Evolutionary conservation across 2,797 vertebrate genomes (phyloP), one percentile per base, ranked within the genome.

Genomic region (Ctenosaura bakeri): DNA sequence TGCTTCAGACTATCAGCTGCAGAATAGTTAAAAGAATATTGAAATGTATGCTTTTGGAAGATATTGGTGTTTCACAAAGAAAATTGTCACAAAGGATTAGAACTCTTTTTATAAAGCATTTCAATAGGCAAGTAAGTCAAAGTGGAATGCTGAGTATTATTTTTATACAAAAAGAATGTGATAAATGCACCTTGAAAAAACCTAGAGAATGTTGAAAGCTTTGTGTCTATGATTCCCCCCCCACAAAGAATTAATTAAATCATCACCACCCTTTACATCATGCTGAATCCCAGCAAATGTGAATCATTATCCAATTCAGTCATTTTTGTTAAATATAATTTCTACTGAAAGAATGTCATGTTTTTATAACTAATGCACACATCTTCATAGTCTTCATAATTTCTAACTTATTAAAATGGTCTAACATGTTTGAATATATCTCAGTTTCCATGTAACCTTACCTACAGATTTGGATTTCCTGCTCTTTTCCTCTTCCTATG

Each of bases 1-100:
- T 85, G 59, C 7, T 92, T 80, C 1, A 89, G n/a, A 26, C 73
- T 71, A 74, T 89, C 88, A 94, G 90, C 29, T 42, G 80, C 78
- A 93, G 91, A 86, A 56, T 6, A 89, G 13, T 87, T 86, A 56
- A 83, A 86, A 71, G 92, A 85, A 0, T 54, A 0, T 24, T 89
- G 76, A 56, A 8, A 20, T 22, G 6, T 79, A 10, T 38, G 81
- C 42, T 8, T 88, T 22, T 0, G n/a, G 46, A 91, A 87, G 2
- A 76, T 74, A 82, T 32, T 76, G 88, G 42, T 84, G 20, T 18
- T 91, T 88, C 38, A 73, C 32, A 86, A 69, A 82, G 52, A 50
- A 81, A 90, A 69, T 32, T 90, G 3, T 88, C 50, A 88, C 26
- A 26, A 64, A 86, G 64, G 12, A 46, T 91, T 89, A 83, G 66